Percentiles rank a stretch among this genome's conserved stretches.
These are phyloP conservation scores for Troglohyphantes excavatus DNA, from an alignment of 2,888 invertebrate species.

Conservation along the genomic window DNA sequence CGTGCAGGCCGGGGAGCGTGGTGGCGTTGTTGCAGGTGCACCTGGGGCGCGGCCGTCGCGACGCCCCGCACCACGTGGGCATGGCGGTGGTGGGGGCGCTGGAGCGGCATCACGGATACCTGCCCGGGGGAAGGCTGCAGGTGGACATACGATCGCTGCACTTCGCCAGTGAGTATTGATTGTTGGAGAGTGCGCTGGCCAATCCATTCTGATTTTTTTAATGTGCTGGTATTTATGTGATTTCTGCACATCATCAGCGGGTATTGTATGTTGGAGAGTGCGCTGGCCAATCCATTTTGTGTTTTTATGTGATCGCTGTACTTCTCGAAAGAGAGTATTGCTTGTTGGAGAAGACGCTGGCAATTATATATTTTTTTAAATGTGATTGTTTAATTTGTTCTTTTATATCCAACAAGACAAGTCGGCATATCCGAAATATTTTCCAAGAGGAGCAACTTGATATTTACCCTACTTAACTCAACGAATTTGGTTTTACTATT, in stretches of 20 bases:
- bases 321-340: too few species aligned
- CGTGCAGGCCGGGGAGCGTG: conserved; percentile 75
- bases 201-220: neutral
- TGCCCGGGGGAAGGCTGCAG: conserved; percentile 77
- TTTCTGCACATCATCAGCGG: conserved; percentile 40
- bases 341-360: too few species aligned
- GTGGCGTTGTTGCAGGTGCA: conserved; percentile 69
- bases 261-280: neutral
- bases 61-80: conserved; percentile 77
- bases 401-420: too few species aligned
- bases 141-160: conserved; percentile 79
- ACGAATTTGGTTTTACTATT: too few species aligned
- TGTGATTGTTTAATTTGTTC: too few species aligned
- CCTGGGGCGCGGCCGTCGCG: conserved; percentile 62
- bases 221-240: neutral
- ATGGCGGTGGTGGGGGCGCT: conserved; percentile 74
- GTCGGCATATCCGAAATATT: too few species aligned
- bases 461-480: too few species aligned
- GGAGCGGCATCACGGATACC: conserved; percentile 77
- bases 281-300: neutral
- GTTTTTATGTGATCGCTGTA: neutral
- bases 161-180: conserved; percentile 74
- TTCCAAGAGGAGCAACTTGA: too few species aligned
- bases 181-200: too few species aligned
- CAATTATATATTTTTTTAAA: too few species aligned